Conservation (phyloP, 1,140 invertebrate genomes). For the Drosophila orena region DNA sequence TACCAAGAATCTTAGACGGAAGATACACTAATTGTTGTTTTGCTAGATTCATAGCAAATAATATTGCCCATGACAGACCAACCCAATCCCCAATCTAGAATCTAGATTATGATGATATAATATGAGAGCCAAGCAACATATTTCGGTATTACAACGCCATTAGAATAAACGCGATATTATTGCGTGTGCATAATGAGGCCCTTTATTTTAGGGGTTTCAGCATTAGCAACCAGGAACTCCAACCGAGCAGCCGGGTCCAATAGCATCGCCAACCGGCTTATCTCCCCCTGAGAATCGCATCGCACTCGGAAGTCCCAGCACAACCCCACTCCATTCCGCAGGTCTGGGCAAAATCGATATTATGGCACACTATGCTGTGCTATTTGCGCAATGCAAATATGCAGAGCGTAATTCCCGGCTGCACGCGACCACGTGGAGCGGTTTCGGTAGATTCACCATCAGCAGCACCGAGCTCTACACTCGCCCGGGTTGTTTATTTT, state of each 20-base stretch:
- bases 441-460: background rate
- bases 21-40: too few species aligned
- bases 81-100: background rate
- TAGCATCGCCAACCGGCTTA: constrained; percentile 41
- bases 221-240: constrained; percentile 1
- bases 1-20: too few species aligned
- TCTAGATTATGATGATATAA: background rate
- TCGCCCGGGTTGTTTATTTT: constrained; percentile 64
- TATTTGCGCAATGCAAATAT: constrained; percentile 66
- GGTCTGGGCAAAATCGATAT: constrained; percentile 66
- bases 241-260: constrained; percentile 5
- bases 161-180: constrained; percentile 7
- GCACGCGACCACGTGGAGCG: constrained; percentile 70
- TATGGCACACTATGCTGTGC: constrained; percentile 31
- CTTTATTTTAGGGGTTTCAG: constrained; percentile 3
- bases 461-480: background rate
- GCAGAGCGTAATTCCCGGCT: constrained; percentile 50
- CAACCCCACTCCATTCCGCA: constrained; percentile 2
- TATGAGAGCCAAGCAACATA: background rate
- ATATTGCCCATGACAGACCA: background rate
- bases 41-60: too few species aligned
- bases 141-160: constrained; percentile 13
- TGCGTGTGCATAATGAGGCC: constrained; percentile 25
- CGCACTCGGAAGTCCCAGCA: constrained; percentile 24
- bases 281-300: constrained; percentile 34